Evolutionary conservation across 2,888 invertebrate species (phyloP), one percentile per base, ranked within the genome.

Genomic region (Parnassius apollo): DNA sequence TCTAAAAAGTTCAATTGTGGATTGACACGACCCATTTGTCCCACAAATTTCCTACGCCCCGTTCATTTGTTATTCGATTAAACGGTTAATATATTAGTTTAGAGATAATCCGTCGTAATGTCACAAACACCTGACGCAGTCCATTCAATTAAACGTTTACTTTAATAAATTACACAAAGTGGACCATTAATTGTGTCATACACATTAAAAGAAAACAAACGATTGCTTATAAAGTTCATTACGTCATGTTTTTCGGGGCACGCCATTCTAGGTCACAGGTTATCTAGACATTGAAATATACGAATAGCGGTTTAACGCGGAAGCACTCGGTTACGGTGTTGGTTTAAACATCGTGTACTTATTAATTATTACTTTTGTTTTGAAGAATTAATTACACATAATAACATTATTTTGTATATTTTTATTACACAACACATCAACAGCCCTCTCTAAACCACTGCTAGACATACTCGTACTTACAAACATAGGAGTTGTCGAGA

Each of bases 1-100:
- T 80, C 82, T 82, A 86, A 86, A 86, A 85, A 84, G 86, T 85
- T 85, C 87, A 90, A 88, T 85, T 86, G 83, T 75, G 76, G 80
- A 77, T 85, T 86, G 88, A 87, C 89, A 82, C 78, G 81, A 76
- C 68, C 80, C 75, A 82, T 81, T 83, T 79, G 70, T 66, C 76
- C 70, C 77, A 74, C 78, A 73, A 82, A 85, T 85, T 87, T 82
- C 78, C 69, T 72, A 73, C 71, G 70, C 74, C 74, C 75, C 70
- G 70, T 74, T 74, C 69, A 68, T 77, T 80, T 78, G 75, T 81
- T 75, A 75, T 82, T 81, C 78, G 78, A 71, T 73, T 70, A 63
- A 67, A 58, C 61, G 68, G 57, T 69, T 35, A 69, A 71, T 71
- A 66, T 71, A 71, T 72, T 67, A 67, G 65, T 64, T 63, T 56